Conservation (phyloP, 2,113 vertebrate species). For the mouse (Mus musculus) region GRCm39 chr4:40469501-40470000, state of each 20-base stretch:
- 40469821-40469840: neutral
- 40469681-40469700: too few species aligned
- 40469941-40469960: neutral
- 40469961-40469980: neutral
- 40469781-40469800: neutral
- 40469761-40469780: neutral
- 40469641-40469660: too few species aligned
- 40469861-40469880: neutral
- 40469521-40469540: too few species aligned
- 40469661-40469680: too few species aligned
- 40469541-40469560: too few species aligned
- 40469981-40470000: neutral
- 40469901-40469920: neutral
- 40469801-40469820: neutral
- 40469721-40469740: neutral
- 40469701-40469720: too few species aligned
- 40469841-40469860: neutral
- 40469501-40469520: too few species aligned
- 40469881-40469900: neutral
- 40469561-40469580: too few species aligned
- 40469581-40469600: too few species aligned
- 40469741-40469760: neutral
- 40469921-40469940: neutral
- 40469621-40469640: too few species aligned
- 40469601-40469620: too few species aligned